Percentiles rank a stretch among this genome's conserved stretches.
Conservation (phyloP, 2,888 invertebrate genomes). For the Mesorhabditis spiculigera region DNA sequence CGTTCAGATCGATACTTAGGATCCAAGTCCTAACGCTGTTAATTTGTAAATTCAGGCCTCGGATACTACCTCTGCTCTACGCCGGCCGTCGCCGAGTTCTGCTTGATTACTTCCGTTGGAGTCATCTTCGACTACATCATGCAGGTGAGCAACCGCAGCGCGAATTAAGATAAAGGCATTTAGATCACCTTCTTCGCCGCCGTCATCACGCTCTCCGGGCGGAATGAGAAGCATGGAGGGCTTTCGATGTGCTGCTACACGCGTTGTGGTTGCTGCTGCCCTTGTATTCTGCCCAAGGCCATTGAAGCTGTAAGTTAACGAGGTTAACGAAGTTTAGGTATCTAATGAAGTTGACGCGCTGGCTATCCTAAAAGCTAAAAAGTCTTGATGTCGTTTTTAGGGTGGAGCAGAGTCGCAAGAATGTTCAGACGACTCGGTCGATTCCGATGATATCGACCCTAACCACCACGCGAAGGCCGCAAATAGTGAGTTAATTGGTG, state of each 20-base stretch:
- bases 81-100: slow-evolving; percentile 57
- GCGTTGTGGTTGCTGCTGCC: background rate
- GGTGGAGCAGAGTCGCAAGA: background rate
- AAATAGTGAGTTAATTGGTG: slow-evolving; percentile 24
- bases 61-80: slow-evolving; percentile 57
- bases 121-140: slow-evolving; percentile 54
- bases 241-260: slow-evolving; percentile 45
- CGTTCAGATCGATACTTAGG: background rate
- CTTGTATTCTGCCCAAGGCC: background rate
- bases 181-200: slow-evolving; percentile 57
- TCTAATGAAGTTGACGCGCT: background rate
- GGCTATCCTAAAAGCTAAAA: background rate
- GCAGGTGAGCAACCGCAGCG: slow-evolving; percentile 28
- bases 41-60: slow-evolving; percentile 32
- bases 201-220: slow-evolving; percentile 53
- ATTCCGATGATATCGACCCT: slow-evolving; percentile 22
- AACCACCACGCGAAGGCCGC: slow-evolving; percentile 36
- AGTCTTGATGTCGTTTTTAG: background rate
- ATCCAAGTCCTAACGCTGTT: background rate
- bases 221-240: slow-evolving; percentile 48
- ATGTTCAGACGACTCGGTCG: slow-evolving; percentile 9
- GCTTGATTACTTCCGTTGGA: slow-evolving; percentile 53
- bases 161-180: slow-evolving; percentile 3
- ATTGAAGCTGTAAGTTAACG: background rate
- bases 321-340: background rate